These are phyloP conservation scores for Aphidius ervi DNA, from an alignment of 1,140 invertebrate genomes.

Conservation along the genomic window DNA sequence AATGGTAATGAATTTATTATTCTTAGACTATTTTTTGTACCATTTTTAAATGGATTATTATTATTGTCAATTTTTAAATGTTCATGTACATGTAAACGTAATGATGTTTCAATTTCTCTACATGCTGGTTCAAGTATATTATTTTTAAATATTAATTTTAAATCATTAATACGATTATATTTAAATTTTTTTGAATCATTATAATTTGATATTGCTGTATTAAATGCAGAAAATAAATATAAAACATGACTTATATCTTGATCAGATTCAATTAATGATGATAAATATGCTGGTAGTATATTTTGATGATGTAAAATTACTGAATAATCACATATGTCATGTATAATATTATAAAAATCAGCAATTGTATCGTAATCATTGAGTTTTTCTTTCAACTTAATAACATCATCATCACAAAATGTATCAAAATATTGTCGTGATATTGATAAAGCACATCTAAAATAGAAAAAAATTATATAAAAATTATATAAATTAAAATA, in stretches of 20 bases:
- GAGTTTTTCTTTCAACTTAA: constrained; percentile 39
- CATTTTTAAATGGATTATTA: constrained; percentile 68
- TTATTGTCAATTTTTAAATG: constrained; percentile 79
- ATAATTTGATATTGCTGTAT: constrained; percentile 36
- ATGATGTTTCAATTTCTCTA: constrained; percentile 83
- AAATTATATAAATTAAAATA: too few species aligned
- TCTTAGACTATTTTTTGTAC: constrained; percentile 43
- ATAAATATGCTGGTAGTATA: constrained; percentile 47
- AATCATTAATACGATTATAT: constrained; percentile 29
- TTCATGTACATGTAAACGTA: constrained; percentile 84
- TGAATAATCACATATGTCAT: constrained; percentile 43
- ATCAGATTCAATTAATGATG: constrained; percentile 37
- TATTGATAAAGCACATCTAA: constrained; percentile 55
- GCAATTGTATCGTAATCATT: constrained; percentile 45
- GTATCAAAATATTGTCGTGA: constrained; percentile 49
- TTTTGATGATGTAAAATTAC: constrained; percentile 46
- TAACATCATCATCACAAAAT: constrained; percentile 44
- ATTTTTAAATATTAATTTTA: constrained; percentile 44
- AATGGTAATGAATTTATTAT: constrained; percentile 35
- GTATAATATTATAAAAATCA: constrained; percentile 38
- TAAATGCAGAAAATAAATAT: constrained; percentile 44
- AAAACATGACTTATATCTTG: constrained; percentile 38
- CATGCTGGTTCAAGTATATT: constrained; percentile 72
- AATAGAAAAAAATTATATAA: too few species aligned
- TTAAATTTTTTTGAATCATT: constrained; percentile 29